These are phyloP conservation scores for Hippocampus abdominalis DNA, from an alignment of 2,113 vertebrate genomes.

Conservation along the genomic window DNA sequence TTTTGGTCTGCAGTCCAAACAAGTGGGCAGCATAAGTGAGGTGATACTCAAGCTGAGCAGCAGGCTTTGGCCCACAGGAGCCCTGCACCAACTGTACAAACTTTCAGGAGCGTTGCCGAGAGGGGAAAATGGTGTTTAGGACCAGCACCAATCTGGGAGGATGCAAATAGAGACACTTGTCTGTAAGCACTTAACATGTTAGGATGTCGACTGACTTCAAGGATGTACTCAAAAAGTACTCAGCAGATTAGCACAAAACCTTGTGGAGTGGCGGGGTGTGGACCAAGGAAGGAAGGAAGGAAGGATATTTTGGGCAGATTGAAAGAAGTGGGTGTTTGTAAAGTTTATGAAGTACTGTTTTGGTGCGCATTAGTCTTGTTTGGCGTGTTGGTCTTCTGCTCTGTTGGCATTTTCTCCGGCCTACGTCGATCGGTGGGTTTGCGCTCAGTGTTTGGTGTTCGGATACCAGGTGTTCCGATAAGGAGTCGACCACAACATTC, in stretches of 20 bases:
- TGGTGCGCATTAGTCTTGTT: neutral
- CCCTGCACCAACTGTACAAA: neutral
- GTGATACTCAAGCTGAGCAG: constrained; percentile 23
- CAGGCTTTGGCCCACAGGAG: constrained; percentile 16
- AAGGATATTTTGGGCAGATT: neutral
- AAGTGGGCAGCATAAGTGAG: constrained; percentile 24
- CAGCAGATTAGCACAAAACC: neutral
- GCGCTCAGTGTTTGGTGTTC: too few species aligned
- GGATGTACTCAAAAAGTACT: neutral
- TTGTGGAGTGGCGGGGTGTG: neutral
- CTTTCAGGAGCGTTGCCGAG: neutral
- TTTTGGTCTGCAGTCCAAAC: constrained; percentile 34
- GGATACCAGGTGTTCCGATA: too few species aligned
- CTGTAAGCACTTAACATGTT: constrained; percentile 3
- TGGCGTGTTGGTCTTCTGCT: neutral
- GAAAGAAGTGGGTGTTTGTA: neutral
- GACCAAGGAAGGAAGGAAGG: neutral
- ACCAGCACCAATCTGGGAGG: neutral
- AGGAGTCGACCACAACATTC: too few species aligned
- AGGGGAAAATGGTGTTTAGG: neutral
- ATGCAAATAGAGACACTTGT: neutral
- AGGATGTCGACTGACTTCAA: neutral
- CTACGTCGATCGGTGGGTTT: too few species aligned
- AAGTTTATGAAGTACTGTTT: neutral
- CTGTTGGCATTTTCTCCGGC: neutral